Conservation (phyloP, 2,113 vertebrate species). For the Pomatorhinus ruficollis region DNA sequence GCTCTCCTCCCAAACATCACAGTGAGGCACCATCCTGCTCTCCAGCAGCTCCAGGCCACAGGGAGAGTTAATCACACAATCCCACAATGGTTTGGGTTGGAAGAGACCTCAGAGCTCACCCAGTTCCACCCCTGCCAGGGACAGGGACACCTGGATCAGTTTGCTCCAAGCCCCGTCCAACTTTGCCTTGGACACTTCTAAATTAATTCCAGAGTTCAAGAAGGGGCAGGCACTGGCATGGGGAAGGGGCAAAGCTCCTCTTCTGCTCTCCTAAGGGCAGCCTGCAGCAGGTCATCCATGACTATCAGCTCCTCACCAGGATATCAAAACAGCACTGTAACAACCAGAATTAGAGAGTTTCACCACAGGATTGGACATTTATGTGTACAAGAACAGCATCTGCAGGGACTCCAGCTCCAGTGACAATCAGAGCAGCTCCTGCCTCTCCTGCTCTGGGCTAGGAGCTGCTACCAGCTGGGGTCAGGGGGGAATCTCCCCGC, state of each 20-base stretch:
- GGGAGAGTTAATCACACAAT: neutral
- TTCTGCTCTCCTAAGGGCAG: neutral
- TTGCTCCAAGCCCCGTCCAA: neutral
- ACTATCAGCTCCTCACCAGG: neutral
- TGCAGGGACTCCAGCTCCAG: neutral
- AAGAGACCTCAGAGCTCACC: neutral
- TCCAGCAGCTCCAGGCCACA: neutral
- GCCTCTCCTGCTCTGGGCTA: slow-evolving; percentile 7
- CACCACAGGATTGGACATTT: neutral
- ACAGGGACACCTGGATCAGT: neutral
- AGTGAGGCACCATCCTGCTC: neutral
- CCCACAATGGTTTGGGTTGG: neutral
- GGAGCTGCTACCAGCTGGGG: slow-evolving; percentile 33
- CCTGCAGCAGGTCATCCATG: neutral
- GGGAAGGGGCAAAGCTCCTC: neutral
- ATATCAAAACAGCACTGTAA: neutral
- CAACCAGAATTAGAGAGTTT: neutral
- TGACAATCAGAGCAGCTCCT: slow-evolving; percentile 30
- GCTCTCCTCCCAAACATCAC: neutral
- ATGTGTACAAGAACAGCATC: neutral
- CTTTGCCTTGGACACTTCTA: neutral
- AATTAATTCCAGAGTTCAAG: neutral
- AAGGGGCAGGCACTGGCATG: neutral
- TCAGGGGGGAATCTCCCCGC: slow-evolving; percentile 4
- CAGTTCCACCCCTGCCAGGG: neutral